phyloP scores from a whole-genome alignment of 1,140 invertebrate species.

The Lanistes nyassanus region DNA sequence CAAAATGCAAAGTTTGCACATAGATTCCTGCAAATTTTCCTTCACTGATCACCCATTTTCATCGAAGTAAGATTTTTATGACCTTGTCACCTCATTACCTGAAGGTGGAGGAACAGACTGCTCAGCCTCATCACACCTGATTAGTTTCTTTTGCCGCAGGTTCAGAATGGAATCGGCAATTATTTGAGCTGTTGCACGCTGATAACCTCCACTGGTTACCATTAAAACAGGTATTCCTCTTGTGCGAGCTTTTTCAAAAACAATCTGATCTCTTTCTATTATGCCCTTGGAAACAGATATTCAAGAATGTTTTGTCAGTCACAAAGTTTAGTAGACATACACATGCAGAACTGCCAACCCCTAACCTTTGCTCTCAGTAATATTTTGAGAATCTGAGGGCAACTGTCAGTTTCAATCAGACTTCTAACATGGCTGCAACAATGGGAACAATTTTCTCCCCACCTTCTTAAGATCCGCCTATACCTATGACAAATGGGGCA shows the following conservation, averaged over 20 bases:
- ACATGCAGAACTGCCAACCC: too few relatives aligned
- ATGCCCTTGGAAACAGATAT: constrained; percentile 74
- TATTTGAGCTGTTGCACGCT: constrained; percentile 78
- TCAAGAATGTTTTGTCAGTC: too few relatives aligned
- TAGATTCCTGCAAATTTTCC: background rate
- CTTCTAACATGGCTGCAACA: too few relatives aligned
- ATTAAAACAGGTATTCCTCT: constrained; percentile 83
- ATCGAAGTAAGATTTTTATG: background rate
- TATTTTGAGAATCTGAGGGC: too few relatives aligned
- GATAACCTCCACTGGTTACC: constrained; percentile 89
- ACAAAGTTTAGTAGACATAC: too few relatives aligned
- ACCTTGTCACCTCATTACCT: constrained; percentile 44
- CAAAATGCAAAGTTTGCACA: background rate
- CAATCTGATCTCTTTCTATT: constrained; percentile 83
- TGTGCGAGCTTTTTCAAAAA: constrained; percentile 78
- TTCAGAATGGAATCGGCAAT: constrained; percentile 86
- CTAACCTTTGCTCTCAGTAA: too few relatives aligned
- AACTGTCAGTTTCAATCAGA: too few relatives aligned
- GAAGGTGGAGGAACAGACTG: constrained; percentile 30
- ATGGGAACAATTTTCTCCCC: too few relatives aligned
- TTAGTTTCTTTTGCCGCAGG: constrained; percentile 66
- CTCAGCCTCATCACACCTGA: constrained; percentile 58
- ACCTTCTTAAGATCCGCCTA: too few relatives aligned
- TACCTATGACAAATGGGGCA: too few relatives aligned
- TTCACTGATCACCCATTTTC: background rate